Base-by-base conservation (phyloP, 2,797 vertebrate genomes). In the Mallotus villosus region DNA sequence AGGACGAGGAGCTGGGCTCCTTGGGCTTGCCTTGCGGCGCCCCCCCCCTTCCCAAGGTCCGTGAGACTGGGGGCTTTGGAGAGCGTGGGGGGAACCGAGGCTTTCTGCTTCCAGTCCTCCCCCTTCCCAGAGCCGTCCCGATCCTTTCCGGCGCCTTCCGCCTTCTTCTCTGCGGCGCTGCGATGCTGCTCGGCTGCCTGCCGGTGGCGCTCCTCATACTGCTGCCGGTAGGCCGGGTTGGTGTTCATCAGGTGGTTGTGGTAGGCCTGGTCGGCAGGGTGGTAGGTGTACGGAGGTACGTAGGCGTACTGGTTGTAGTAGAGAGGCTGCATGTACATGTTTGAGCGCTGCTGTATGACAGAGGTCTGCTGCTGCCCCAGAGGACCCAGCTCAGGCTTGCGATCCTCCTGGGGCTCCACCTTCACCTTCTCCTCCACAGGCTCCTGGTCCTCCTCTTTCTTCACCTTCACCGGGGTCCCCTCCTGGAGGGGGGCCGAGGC, bases 241-340 rank as follows among this genome's bases (percentile, higher is more conserved):
- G 93, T 94, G 86, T 91, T 95, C 81, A 96, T 90, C 71, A 96
- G 88, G 68, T 97, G 97, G 81, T 98, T 98, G 21, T 97, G 97
- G 82, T 98, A 98, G 17, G 95, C 93, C 89, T 97, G 97, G 85
- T 98, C 95, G 4, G 51, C 51, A 0, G 85, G 78, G 0, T 92
- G 91, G 89, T 98, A 98, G 65, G 95, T 93, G 0, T 98, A 98
- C 0, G 95, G 94, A 0, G 96, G 95, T 19, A 95, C 93, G 0
- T 97, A 98, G 86, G 95, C 93, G 0, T 98, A 98, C 84, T 98
- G 97, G 90, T 95, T 97, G 82, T 98, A 98, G 89, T 98, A 98
- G 0, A 98, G 93, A 0, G 95, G 95, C 85, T 97, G 96, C 91
- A 97, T 92, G 88, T 97, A 99, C 94, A 98, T 94, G 84, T 92